Base-by-base conservation (phyloP, 1,140 invertebrate genomes). In the Nomia melanderi region DNA sequence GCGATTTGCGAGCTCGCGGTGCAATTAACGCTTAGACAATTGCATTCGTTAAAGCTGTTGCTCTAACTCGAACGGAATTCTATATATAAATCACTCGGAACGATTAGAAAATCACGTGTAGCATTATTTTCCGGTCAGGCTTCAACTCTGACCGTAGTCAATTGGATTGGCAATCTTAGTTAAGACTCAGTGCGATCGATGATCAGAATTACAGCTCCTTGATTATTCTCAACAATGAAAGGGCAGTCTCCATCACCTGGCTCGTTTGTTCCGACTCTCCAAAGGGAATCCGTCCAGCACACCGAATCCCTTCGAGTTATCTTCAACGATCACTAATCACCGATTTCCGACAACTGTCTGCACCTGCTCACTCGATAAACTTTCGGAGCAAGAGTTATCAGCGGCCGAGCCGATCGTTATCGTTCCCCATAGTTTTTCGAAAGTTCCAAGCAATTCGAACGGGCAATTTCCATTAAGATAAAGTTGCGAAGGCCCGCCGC, bases 1-100 rank as follows among this genome's bases (percentile, higher is more conserved):
- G 62, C 36, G 78, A 83, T 84, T 83, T 79, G 60, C 77, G 69
- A 29, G 62, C 39, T 33, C 20, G 53, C 47, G 76, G 53, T 29
- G 63, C 59, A 77, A 41, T 65, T 77, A 77, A 44, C 73, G 54
- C 17, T 17, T 12, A 7, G 12, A 25, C 67, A 27, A 5, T 20
- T 31, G 39, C 3, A 25, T 44, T 44, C 29, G 60, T 72, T 33
- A 27, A 12, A 60, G 31, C 44, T 14, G 31, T 14, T 9, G 5
- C 20, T 1, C 57, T 33, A 50, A 44, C 25, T 33, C 53, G n/a
- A 69, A 14, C 8, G 0, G 7, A 0, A 8, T 39, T n/a, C n/a
- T 23, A 44, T 17, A 20, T 27, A 0, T 25, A 25, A 20, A 1
- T 5, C 4, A 2, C 12, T 72, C 5, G 8, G 36, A 47, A 9